phyloP scores from a whole-genome alignment of 2,888 invertebrate species.

The Sceliomorpha sp. region DNA sequence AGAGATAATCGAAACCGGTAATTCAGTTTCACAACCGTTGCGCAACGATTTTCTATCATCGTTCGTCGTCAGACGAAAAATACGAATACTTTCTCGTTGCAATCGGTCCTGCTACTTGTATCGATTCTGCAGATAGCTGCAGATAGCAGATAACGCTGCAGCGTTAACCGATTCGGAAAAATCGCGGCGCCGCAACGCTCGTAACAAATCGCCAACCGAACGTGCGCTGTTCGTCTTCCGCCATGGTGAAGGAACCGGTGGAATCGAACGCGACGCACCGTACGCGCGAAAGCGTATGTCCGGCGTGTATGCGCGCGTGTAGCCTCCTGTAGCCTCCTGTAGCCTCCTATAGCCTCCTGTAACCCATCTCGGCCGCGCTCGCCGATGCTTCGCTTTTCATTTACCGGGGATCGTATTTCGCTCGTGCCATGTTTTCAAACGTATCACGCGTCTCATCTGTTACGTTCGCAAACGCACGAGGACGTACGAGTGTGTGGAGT shows the following conservation, averaged over 20 bases:
- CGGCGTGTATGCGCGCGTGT: no score
- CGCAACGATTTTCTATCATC: constrained; percentile 45
- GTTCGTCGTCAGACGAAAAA: constrained; percentile 31
- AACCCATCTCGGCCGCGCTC: no score
- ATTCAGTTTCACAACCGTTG: constrained; percentile 38
- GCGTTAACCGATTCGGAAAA: constrained; percentile 21
- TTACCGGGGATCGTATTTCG: no score
- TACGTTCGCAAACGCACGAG: no score
- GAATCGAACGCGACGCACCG: no score
- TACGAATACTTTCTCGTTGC: constrained; percentile 40
- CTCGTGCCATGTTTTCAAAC: no score
- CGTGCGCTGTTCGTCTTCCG: constrained; percentile 31
- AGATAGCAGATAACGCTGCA: constrained; percentile 32
- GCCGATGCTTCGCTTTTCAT: no score
- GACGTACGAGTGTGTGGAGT: no score
- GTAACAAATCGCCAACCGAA: constrained; percentile 32
- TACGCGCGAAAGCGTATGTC: no score
- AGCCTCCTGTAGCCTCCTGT: no score
- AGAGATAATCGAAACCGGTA: constrained; percentile 40
- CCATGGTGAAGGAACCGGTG: not conserved
- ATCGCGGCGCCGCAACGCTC: constrained; percentile 16
- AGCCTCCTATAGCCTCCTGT: no score
- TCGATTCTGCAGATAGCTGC: constrained; percentile 31
- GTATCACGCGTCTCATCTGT: no score
- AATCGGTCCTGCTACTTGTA: constrained; percentile 28